Conservation (phyloP, 2,797 vertebrate species). For the Dendrocincla tyrannina region DNA sequence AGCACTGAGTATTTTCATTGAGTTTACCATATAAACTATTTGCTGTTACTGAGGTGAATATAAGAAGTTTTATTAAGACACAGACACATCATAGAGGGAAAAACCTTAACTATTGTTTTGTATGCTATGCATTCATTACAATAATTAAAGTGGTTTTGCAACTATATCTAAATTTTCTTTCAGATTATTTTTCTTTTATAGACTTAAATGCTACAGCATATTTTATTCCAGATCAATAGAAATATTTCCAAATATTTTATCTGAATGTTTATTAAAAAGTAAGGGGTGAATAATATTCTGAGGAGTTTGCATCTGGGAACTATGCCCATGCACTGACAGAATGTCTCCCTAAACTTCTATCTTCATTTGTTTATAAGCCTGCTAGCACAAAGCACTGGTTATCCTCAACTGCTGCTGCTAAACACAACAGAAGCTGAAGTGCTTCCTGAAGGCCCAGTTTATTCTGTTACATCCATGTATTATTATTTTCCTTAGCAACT, state of each 20-base stretch:
- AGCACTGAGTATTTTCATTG: background rate
- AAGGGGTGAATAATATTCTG: background rate
- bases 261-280: constrained; percentile 12
- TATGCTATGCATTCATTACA: background rate
- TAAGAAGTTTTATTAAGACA: background rate
- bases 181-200: background rate
- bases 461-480: background rate
- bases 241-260: background rate
- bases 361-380: constrained; percentile 4
- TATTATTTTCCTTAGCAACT: background rate
- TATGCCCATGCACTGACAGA: background rate
- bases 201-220: background rate
- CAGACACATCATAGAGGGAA: background rate
- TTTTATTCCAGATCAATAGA: background rate
- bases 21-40: background rate
- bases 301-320: background rate
- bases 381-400: background rate
- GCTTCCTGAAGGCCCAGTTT: background rate
- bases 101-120: background rate
- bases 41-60: background rate
- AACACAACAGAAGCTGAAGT: background rate
- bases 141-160: background rate
- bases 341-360: background rate
- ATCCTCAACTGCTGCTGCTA: background rate
- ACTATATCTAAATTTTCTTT: background rate